Conservation (phyloP, 2,113 vertebrate genomes). For the Delphinapterus leucas region DNA sequence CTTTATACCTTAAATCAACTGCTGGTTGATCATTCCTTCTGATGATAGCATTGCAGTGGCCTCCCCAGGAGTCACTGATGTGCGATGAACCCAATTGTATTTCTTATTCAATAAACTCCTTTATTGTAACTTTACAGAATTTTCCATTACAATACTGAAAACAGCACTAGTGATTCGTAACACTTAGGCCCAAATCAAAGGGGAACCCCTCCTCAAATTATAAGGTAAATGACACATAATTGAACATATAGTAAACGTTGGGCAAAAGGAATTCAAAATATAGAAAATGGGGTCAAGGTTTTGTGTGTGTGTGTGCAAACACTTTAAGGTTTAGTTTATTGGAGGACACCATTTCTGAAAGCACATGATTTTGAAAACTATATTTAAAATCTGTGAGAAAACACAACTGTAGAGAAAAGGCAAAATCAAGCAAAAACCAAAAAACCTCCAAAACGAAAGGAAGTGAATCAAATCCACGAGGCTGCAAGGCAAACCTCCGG, state of each 20-base stretch:
- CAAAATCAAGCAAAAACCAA: constrained; percentile 71
- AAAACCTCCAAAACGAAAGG: neutral
- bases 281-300: constrained; percentile 67
- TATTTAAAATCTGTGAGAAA: constrained; percentile 61
- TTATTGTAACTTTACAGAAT: constrained; percentile 84
- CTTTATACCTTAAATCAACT: constrained; percentile 39
- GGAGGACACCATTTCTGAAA: constrained; percentile 59
- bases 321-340: constrained; percentile 56
- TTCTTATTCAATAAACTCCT: constrained; percentile 81
- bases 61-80: constrained; percentile 44
- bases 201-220: constrained; percentile 29
- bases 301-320: neutral
- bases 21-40: constrained; percentile 14
- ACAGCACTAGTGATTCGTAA: constrained; percentile 82
- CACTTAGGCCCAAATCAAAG: constrained; percentile 79
- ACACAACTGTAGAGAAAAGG: constrained; percentile 73
- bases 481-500: constrained; percentile 64
- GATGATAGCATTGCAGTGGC: neutral
- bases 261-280: constrained; percentile 67
- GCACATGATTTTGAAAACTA: constrained; percentile 46
- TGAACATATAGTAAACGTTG: constrained; percentile 41
- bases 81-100: constrained; percentile 58
- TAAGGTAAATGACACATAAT: constrained; percentile 51
- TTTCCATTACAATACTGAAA: constrained; percentile 84
- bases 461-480: neutral